Evolutionary conservation across 2,888 invertebrate species (phyloP), one percentile per base, ranked within the genome.

Genomic region (Acholoe squamosa): DNA sequence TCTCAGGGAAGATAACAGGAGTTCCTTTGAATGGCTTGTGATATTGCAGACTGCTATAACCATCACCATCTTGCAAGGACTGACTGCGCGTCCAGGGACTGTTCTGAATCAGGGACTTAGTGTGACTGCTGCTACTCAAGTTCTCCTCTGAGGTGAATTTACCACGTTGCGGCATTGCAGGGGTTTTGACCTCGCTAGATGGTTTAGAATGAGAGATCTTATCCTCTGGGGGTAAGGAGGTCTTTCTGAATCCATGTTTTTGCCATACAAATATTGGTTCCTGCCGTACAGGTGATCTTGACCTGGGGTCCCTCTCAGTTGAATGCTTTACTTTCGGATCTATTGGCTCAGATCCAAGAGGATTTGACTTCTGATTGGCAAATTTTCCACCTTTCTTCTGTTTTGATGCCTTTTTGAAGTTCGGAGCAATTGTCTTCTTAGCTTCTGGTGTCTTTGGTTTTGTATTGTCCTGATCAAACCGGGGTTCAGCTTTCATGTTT

Each of bases 71-170:
- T 19, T 80, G 80, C 12, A 43, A 7, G 43, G 80, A 80, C 16
- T 19, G 43, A 19, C 43, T 80, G 34, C 33, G 80, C 5, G 34
- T 22, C 80, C 80, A 80, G 5, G 80, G 80, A 19, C 80, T 80
- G 80, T 43, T 80, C 43, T 80, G 34, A 7, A 80, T 80, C 16
- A 80, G 33, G 3, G 80, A 16, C 14, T 80, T 33, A 3, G 80
- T 80, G 80, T 80, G 33, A 16, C 10, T 80, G 43, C n/a, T 43
- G 43, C n/a, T 43, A 19, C 34, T 80, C 12, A 80, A 22, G 43
- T 80, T 80, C 43, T 80, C 80, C 33, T 80, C 80, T 3, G 80
- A 80, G 43, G 34, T 43, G n/a, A 80, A 80, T 19, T 80, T 80
- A n/a, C n/a, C 31, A 61, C 61, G 61, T 61, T 7, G 1, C 5